Evolutionary conservation across 2,888 invertebrate genomes (phyloP).

Genomic region (Melipona bicolor): DNA sequence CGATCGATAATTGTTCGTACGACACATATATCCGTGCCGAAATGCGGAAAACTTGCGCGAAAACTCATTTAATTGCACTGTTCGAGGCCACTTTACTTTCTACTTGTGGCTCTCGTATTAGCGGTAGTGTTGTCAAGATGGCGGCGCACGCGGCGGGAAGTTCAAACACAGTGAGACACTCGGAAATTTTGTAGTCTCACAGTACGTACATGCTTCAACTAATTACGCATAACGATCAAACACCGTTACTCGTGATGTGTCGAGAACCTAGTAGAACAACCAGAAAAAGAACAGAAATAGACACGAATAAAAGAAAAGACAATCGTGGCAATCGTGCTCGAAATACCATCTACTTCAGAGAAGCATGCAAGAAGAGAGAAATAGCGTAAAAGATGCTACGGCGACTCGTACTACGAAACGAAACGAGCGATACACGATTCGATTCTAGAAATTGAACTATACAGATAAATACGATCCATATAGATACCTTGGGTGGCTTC

Average conservation of each 20-base stretch:
- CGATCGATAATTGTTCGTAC: not conserved
- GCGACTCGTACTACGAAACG: not conserved
- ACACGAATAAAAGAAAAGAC: not conserved
- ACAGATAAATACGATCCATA: conserved; percentile 50
- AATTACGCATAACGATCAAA: not conserved
- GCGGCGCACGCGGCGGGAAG: conserved; percentile 28
- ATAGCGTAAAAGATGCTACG: conserved; percentile 15
- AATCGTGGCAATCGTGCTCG: too few species aligned
- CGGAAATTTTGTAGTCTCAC: not conserved
- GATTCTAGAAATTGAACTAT: not conserved
- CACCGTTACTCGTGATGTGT: not conserved
- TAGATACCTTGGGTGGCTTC: conserved; percentile 87
- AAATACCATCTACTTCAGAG: conserved; percentile 2
- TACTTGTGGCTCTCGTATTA: conserved; percentile 20
- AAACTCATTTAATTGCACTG: not conserved
- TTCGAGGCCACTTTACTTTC: not conserved
- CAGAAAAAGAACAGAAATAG: not conserved
- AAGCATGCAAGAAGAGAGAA: conserved; percentile 29
- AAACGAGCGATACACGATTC: not conserved
- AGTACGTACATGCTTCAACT: not conserved
- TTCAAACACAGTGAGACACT: conserved; percentile 12
- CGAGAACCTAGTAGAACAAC: too few species aligned
- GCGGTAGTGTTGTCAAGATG: conserved; percentile 23
- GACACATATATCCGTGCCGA: conserved; percentile 1
- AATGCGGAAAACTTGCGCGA: not conserved